Conservation (phyloP, 64 coral and sea anemone species). For the Montipora efflorescens region DNA sequence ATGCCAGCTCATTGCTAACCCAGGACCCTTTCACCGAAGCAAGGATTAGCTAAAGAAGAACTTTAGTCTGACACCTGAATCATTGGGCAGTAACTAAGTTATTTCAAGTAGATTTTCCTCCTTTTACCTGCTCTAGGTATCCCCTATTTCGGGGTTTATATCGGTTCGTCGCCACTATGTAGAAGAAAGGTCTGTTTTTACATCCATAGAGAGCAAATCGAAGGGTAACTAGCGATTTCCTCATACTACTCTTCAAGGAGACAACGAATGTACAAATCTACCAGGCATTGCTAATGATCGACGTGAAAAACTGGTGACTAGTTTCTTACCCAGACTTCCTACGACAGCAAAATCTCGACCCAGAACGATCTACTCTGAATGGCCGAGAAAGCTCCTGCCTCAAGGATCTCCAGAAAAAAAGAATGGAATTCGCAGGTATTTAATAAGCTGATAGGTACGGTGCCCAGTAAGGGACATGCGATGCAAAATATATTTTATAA, state of each 20-base stretch:
- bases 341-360: neutral
- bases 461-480: too few species aligned
- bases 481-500: too few species aligned
- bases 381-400: neutral
- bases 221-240: constrained; percentile 73
- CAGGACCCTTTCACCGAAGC: too few species aligned
- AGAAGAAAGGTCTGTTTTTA: constrained; percentile 93
- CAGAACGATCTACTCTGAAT: neutral
- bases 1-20: too few species aligned
- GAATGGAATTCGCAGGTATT: neutral
- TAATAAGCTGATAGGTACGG: too few species aligned
- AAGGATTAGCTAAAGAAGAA: too few species aligned
- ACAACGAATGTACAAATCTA: neutral
- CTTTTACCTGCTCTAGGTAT: constrained; percentile 85
- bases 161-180: constrained; percentile 84
- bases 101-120: neutral
- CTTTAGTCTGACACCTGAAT: too few species aligned
- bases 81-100: too few species aligned
- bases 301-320: neutral
- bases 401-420: neutral
- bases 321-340: constrained; percentile 16
- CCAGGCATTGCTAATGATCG: constrained; percentile 13
- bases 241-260: neutral
- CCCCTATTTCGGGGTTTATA: constrained; percentile 81
- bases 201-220: constrained; percentile 94